phyloP scores from a whole-genome alignment of 2,888 invertebrate species.

The Crematogaster levior region DNA sequence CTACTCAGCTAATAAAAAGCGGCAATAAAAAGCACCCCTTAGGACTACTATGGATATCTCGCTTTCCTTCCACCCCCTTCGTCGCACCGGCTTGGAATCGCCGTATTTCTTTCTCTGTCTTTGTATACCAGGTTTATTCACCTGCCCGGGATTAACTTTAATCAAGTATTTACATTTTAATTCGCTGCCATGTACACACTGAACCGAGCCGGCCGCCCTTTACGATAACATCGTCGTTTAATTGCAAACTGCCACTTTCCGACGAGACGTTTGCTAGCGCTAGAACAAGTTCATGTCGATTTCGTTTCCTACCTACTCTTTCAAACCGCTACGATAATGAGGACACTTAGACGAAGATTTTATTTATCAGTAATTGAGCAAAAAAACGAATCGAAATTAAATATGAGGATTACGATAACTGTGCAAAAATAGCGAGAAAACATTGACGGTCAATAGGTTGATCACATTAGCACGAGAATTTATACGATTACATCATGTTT shows the following conservation, averaged over 20 bases:
- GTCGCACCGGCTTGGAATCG: conserved; percentile 46
- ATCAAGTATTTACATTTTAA: conserved; percentile 85
- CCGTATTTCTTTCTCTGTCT: conserved; percentile 59
- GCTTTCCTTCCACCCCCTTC: conserved; percentile 68
- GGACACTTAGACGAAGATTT: neutral
- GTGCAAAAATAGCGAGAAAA: neutral
- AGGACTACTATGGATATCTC: conserved; percentile 79
- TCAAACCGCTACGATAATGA: conserved; percentile 25
- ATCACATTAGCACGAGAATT: neutral
- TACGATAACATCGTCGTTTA: conserved; percentile 81
- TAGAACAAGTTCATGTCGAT: conserved; percentile 41
- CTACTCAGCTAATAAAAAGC: conserved; percentile 85
- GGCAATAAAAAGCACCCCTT: conserved; percentile 85
- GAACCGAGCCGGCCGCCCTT: conserved; percentile 71
- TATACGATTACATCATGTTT: conserved; percentile 37
- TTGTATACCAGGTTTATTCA: conserved; percentile 78
- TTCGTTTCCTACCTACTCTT: neutral
- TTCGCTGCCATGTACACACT: conserved; percentile 78
- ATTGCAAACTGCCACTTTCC: conserved; percentile 82
- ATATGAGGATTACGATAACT: conserved; percentile 7
- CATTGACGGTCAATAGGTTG: neutral
- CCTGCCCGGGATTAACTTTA: conserved; percentile 84
- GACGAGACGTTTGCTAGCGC: conserved; percentile 66
- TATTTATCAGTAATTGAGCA: neutral
- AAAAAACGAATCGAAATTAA: neutral